Conservation (phyloP, 2,113 vertebrate genomes). For the Sisor rabdophorus region DNA sequence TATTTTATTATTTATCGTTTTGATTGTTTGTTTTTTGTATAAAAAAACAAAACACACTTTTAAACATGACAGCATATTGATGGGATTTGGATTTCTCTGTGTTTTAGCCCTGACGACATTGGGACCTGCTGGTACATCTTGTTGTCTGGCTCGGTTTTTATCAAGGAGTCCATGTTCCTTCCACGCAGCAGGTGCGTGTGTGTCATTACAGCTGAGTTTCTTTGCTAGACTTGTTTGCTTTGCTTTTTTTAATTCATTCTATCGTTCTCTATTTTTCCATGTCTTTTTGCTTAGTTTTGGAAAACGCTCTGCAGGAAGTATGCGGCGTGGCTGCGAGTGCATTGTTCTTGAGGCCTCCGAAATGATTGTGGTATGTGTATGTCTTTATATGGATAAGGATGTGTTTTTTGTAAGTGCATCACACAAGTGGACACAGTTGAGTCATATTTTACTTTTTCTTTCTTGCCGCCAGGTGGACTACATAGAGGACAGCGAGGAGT, state of each 20-base stretch:
- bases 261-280: background rate
- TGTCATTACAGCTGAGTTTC: background rate
- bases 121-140: conserved; percentile 88
- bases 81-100: background rate
- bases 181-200: conserved; percentile 76
- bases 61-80: too few relatives aligned
- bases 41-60: background rate
- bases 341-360: conserved; percentile 50
- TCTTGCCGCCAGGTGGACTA: conserved; percentile 71
- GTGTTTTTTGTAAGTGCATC: too few relatives aligned
- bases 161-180: conserved; percentile 89
- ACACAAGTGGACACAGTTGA: background rate
- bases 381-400: background rate
- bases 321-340: conserved; percentile 50
- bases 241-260: background rate
- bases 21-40: background rate
- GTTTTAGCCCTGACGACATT: conserved; percentile 76
- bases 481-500: conserved; percentile 89
- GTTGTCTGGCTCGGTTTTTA: conserved; percentile 86
- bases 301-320: conserved; percentile 57
- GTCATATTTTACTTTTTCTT: background rate
- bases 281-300: conserved; percentile 48
- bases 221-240: background rate
- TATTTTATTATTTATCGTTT: too few relatives aligned
- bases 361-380: conserved; percentile 50